Conservation (phyloP, 1,140 invertebrate species). For the Papilio polyxenes region DNA sequence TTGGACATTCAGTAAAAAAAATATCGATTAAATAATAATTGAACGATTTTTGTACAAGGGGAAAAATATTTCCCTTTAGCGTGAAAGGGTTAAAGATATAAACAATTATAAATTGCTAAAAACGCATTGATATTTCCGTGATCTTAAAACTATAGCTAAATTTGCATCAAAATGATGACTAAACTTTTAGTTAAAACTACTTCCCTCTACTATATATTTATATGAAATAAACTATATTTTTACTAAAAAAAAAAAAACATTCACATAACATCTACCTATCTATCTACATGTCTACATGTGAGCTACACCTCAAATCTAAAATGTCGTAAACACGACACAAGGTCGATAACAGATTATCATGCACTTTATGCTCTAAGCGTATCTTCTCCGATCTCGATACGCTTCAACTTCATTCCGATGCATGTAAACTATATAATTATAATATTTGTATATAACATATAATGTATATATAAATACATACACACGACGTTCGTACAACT, state of each 20-base stretch:
- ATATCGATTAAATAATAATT: too few species aligned
- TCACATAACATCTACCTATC: constrained; percentile 78
- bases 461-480: constrained; percentile 63
- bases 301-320: constrained; percentile 51
- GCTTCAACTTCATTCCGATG: constrained; percentile 52
- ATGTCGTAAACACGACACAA: constrained; percentile 45
- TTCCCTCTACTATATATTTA: constrained; percentile 53
- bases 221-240: constrained; percentile 43
- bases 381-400: constrained; percentile 42
- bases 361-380: not conserved
- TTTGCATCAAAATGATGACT: constrained; percentile 34
- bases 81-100: too few species aligned
- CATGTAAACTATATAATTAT: constrained; percentile 57
- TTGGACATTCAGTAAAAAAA: not conserved
- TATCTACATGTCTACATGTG: constrained; percentile 49
- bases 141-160: constrained; percentile 37
- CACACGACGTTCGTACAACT: constrained; percentile 67
- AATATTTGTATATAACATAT: constrained; percentile 53
- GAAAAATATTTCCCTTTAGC: too few species aligned
- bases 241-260: constrained; percentile 63
- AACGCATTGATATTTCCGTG: constrained; percentile 43
- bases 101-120: too few species aligned
- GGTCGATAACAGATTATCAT: constrained; percentile 48
- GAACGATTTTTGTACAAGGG: too few species aligned
- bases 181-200: constrained; percentile 46